A percentile compares a stretch with the other conserved stretches of the same genome.
These are phyloP conservation scores for Ceyx cyanopectus DNA, from an alignment of 2,113 vertebrate species.

Conservation along the genomic window DNA sequence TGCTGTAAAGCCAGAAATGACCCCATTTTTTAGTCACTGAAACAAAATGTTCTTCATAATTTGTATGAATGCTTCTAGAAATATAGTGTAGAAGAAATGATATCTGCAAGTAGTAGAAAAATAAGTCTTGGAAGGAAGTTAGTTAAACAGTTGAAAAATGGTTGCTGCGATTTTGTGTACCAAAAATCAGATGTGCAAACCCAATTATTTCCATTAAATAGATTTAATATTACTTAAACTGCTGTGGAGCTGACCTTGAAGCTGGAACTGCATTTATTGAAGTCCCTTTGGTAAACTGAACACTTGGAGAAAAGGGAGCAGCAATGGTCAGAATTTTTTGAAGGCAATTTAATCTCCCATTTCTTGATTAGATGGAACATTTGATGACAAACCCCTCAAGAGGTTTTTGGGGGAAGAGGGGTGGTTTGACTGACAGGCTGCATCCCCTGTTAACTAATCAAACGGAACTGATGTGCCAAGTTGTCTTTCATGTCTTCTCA, in stretches of 20 bases:
- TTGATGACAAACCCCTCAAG: slow-evolving; percentile 16
- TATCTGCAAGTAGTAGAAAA: not conserved
- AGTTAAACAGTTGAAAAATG: slow-evolving; percentile 22
- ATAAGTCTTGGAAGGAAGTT: not conserved
- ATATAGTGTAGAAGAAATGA: not conserved
- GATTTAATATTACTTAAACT: not conserved
- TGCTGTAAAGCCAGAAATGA: not conserved
- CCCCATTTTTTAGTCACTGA: not conserved
- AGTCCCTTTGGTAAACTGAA: not conserved
- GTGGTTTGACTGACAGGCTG: slow-evolving; percentile 26
- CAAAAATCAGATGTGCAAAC: not conserved
- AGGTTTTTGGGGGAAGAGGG: not conserved
- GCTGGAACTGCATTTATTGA: not conserved
- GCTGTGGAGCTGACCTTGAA: not conserved
- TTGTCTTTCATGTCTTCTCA: slow-evolving; percentile 25
- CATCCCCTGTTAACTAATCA: slow-evolving; percentile 5
- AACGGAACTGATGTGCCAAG: not conserved
- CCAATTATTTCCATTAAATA: not conserved
- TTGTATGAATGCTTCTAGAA: slow-evolving; percentile 22
- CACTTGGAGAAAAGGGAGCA: not conserved
- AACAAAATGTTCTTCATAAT: slow-evolving; percentile 6
- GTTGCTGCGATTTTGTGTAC: not conserved
- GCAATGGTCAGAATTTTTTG: not conserved
- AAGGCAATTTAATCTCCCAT: slow-evolving; percentile 8
- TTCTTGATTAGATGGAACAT: slow-evolving; percentile 3